Percentiles rank a stretch among this genome's conserved stretches.
Evolutionary conservation across 2,113 vertebrate genomes (phyloP).

Genomic region (Poeciliopsis occidentalis): DNA sequence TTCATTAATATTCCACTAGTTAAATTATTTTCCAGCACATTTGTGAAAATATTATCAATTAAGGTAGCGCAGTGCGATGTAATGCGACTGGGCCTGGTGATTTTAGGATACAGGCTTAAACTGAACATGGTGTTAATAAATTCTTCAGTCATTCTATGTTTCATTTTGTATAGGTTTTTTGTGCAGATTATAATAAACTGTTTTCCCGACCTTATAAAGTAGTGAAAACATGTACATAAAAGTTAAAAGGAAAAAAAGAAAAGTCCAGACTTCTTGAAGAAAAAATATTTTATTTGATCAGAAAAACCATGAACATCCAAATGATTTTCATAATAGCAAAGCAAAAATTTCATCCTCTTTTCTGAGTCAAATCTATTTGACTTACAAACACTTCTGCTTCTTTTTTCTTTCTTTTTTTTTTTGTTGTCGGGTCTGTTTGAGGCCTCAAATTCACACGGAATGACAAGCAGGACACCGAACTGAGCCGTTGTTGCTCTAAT

Average conservation of each 20-base stretch:
- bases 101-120: too few relatives aligned
- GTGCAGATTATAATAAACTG: background rate
- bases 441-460: background rate
- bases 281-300: constrained; percentile 38
- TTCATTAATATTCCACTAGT: too few relatives aligned
- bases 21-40: too few relatives aligned
- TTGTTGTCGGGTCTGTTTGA: background rate
- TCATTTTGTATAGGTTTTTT: background rate
- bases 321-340: constrained; percentile 20
- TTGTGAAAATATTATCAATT: too few relatives aligned
- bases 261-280: constrained; percentile 26
- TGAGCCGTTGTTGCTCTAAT: background rate
- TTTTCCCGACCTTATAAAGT: background rate
- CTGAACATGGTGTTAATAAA: too few relatives aligned
- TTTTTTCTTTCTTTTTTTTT: background rate
- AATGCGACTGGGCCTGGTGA: too few relatives aligned
- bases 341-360: constrained; percentile 5
- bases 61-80: too few relatives aligned
- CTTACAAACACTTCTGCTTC: background rate
- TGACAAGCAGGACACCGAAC: background rate
- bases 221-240: background rate
- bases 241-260: constrained; percentile 5
- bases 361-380: background rate
- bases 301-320: constrained; percentile 27
- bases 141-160: too few relatives aligned